A percentile compares a stretch with the other conserved stretches of the same genome.
These are phyloP conservation scores for Panagrolaimus sp. DNA, from an alignment of 1,140 invertebrate genomes.

Conservation along the genomic window DNA sequence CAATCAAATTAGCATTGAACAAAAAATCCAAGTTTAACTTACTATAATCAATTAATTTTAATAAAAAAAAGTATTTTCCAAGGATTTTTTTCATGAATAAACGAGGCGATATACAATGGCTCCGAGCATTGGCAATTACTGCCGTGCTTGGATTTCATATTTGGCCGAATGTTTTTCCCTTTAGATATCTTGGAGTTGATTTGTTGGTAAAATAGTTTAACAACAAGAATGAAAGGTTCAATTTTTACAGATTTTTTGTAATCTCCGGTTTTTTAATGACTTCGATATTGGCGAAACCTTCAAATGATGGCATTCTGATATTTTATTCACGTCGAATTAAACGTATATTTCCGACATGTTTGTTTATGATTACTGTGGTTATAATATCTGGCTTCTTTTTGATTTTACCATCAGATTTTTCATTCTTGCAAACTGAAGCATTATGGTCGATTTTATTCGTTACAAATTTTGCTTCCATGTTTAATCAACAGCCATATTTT, in stretches of 20 bases:
- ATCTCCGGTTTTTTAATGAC: conserved; percentile 6
- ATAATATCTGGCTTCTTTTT: background rate
- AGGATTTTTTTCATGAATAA: too few relatives aligned
- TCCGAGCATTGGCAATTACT: too few relatives aligned
- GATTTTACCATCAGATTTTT: background rate
- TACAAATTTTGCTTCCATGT: background rate
- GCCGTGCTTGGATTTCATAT: too few relatives aligned
- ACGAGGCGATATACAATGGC: too few relatives aligned
- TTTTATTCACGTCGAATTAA: background rate
- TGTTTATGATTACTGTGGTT: background rate
- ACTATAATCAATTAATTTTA: too few relatives aligned
- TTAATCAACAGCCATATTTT: conserved; percentile 2
- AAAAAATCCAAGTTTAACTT: too few relatives aligned
- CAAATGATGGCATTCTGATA: background rate
- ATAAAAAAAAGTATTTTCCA: too few relatives aligned
- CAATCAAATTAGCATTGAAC: too few relatives aligned
- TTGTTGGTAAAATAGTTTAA: too few relatives aligned
- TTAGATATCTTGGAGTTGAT: too few relatives aligned
- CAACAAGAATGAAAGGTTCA: too few relatives aligned
- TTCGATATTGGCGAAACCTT: background rate
- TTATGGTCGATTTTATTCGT: background rate
- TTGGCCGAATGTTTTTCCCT: too few relatives aligned
- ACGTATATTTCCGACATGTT: background rate
- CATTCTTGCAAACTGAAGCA: background rate
- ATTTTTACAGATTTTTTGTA: background rate